Percentiles rank a stretch among this genome's conserved stretches.
Evolutionary conservation across 2,888 invertebrate genomes (phyloP).

Genomic region (Xestia rhomboidea): DNA sequence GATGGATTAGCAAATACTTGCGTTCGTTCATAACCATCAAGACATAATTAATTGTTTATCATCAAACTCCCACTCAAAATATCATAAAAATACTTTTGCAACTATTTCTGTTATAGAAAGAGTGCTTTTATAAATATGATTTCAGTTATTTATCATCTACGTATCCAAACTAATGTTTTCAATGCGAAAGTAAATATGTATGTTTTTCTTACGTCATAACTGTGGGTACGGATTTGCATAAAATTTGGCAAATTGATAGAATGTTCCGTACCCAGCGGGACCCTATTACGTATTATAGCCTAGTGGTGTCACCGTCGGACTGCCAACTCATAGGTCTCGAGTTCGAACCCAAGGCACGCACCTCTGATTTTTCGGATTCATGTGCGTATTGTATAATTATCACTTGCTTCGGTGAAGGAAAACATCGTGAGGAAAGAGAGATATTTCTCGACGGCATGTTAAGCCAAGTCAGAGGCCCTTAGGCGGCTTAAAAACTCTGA

Average conservation of each 20-base stretch:
- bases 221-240: neutral
- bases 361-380: no score
- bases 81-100: constrained; percentile 29
- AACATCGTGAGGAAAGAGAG: no score
- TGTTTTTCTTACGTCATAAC: neutral
- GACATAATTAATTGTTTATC: constrained; percentile 52
- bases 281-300: no score
- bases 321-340: no score
- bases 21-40: constrained; percentile 17
- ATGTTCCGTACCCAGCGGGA: no score
- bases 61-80: constrained; percentile 45
- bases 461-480: no score
- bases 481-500: no score
- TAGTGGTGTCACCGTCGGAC: no score
- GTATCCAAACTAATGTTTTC: neutral
- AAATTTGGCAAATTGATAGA: neutral
- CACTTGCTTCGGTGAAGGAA: no score
- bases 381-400: no score
- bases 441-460: no score
- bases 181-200: neutral
- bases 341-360: no score
- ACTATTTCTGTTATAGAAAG: constrained; percentile 19
- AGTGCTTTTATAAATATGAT: constrained; percentile 22
- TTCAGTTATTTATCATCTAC: constrained; percentile 19
- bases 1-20: constrained; percentile 1